These are phyloP conservation scores for Phainopepla nitens DNA, from an alignment of 2,113 vertebrate species.

Conservation along the genomic window DNA sequence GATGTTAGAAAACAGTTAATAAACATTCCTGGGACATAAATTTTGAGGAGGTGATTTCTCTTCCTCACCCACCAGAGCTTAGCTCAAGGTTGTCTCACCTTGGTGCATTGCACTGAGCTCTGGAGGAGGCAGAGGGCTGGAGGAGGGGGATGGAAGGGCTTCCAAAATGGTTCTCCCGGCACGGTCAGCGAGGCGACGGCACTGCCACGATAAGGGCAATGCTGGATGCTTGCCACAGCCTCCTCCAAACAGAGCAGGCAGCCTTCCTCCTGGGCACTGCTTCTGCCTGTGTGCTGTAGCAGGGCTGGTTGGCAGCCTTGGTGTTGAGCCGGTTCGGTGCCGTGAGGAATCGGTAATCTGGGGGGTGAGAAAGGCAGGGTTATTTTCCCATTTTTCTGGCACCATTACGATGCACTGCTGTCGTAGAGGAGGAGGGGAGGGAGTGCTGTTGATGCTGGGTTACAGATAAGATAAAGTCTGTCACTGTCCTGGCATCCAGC, in stretches of 20 bases:
- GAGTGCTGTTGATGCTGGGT: slow-evolving; percentile 69
- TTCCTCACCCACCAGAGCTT: slow-evolving; percentile 58
- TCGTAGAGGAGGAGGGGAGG: slow-evolving; percentile 58
- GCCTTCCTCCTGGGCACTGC: slow-evolving; percentile 44
- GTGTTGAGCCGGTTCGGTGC: slow-evolving; percentile 21
- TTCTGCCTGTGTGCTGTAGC: slow-evolving; percentile 26
- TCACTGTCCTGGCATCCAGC: slow-evolving; percentile 71
- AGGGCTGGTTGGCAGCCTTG: slow-evolving; percentile 18
- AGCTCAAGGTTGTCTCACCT: slow-evolving; percentile 69
- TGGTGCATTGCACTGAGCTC: slow-evolving; percentile 48
- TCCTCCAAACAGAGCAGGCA: slow-evolving; percentile 12
- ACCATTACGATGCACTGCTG: slow-evolving; percentile 61
- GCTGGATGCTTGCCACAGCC: slow-evolving; percentile 58
- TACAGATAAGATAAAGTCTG: slow-evolving; percentile 74
- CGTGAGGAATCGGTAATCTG: slow-evolving; percentile 49
- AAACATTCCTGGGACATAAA: neutral
- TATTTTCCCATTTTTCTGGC: slow-evolving; percentile 67
- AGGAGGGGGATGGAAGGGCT: slow-evolving; percentile 76
- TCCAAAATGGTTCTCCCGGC: slow-evolving; percentile 62
- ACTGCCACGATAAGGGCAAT: slow-evolving; percentile 52
- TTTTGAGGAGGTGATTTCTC: slow-evolving; percentile 34
- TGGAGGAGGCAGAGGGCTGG: slow-evolving; percentile 59
- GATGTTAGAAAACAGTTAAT: slow-evolving; percentile 34
- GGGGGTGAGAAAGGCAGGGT: slow-evolving; percentile 59
- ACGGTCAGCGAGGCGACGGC: slow-evolving; percentile 48